These are phyloP conservation scores for Caenorhabditis zanzibari DNA, from an alignment of 2,888 invertebrate genomes.

Conservation along the genomic window DNA sequence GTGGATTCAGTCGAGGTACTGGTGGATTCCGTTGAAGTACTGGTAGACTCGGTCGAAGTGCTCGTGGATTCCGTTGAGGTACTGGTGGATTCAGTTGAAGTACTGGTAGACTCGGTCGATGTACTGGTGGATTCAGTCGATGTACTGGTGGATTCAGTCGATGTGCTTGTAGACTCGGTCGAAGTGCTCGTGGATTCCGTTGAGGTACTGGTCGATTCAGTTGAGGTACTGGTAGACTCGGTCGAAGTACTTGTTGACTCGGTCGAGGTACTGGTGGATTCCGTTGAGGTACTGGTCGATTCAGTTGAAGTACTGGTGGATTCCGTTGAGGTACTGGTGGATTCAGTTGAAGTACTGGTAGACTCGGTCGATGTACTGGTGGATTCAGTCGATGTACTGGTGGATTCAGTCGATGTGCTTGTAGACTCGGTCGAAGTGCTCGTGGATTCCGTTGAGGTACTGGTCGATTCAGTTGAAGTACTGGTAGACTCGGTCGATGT, in stretches of 20 bases:
- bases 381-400: not conserved
- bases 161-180: conserved; percentile 7
- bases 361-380: too few relatives aligned
- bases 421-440: conserved; percentile 2
- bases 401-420: not conserved
- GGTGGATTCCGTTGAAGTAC: conserved; percentile 1
- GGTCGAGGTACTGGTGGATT: not conserved
- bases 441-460: conserved; percentile 14
- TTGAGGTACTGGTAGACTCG: too few relatives aligned
- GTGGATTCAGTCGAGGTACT: not conserved
- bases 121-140: conserved; percentile 9
- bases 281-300: not conserved
- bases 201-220: too few relatives aligned
- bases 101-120: conserved; percentile 14
- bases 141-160: conserved; percentile 13
- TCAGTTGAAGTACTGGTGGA: not conserved
- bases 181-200: conserved; percentile 28
- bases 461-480: conserved; percentile 4
- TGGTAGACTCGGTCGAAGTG: conserved; percentile 5
- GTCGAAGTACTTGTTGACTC: not conserved
- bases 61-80: conserved; percentile 20
- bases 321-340: not conserved
- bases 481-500: not conserved
- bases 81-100: conserved; percentile 26
- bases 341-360: too few relatives aligned